phyloP scores from a whole-genome alignment of 2,797 vertebrate species.

The Onychomys leucogaster region DNA sequence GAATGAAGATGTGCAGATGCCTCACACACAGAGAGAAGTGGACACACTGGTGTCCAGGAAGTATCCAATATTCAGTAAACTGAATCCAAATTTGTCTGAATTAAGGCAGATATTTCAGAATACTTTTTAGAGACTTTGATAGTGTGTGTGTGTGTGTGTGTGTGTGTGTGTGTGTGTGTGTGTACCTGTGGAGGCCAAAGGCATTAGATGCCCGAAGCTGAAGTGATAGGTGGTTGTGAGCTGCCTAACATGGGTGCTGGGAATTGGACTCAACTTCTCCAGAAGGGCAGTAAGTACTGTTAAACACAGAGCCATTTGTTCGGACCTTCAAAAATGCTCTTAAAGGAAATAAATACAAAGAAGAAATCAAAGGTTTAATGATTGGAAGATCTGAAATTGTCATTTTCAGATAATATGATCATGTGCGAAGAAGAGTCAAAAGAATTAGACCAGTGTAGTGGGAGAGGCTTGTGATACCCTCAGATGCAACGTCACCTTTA shows the following conservation, averaged over 20 bases:
- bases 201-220: neutral
- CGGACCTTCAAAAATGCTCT: neutral
- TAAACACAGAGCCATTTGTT: neutral
- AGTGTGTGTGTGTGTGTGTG: accelerated
- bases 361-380: constrained; percentile 22
- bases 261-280: neutral
- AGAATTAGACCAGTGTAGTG: constrained; percentile 21
- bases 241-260: neutral
- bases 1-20: neutral
- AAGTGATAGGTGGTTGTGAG: neutral
- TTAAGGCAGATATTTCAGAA: neutral
- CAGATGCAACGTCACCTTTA: neutral
- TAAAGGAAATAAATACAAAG: neutral
- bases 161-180: no score
- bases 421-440: neutral
- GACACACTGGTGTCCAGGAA: neutral
- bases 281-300: neutral
- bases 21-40: neutral
- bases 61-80: neutral
- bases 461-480: neutral
- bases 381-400: neutral
- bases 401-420: neutral
- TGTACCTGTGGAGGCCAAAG: neutral
- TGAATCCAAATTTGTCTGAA: neutral
- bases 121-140: neutral